A percentile compares a stretch with the other conserved stretches of the same genome.
These are phyloP conservation scores for Neuroterus valhalla DNA, from an alignment of 1,140 invertebrate species.

Conservation along the genomic window DNA sequence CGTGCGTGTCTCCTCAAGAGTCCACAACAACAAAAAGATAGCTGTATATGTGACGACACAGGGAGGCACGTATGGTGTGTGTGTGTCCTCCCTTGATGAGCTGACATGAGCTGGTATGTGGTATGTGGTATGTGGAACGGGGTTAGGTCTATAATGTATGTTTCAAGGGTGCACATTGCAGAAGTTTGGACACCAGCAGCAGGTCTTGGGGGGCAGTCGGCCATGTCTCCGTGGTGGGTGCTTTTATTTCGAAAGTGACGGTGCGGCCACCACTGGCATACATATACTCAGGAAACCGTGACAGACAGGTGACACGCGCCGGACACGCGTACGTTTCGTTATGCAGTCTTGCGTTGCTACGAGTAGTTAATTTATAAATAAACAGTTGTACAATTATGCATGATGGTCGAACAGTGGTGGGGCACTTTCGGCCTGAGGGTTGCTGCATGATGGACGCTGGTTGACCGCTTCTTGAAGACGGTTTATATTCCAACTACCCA, in stretches of 20 bases:
- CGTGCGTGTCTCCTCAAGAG: slow-evolving; percentile 44
- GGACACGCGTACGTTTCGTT: slow-evolving; percentile 58
- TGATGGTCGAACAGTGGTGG: slow-evolving; percentile 29
- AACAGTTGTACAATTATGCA: slow-evolving; percentile 60
- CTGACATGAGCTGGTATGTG: too few species aligned
- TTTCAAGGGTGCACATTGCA: slow-evolving; percentile 51
- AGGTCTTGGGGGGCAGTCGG: slow-evolving; percentile 68
- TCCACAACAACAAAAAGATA: not conserved
- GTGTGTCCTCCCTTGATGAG: too few species aligned
- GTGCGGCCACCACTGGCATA: slow-evolving; percentile 50
- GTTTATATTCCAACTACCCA: too few species aligned
- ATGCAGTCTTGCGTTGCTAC: slow-evolving; percentile 39
- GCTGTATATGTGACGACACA: too few species aligned
- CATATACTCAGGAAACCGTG: slow-evolving; percentile 65
- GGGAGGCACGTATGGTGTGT: too few species aligned
- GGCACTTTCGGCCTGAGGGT: not conserved
- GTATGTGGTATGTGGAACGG: too few species aligned
- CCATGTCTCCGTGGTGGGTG: slow-evolving; percentile 63
- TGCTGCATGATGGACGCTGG: not conserved
- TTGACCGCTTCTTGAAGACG: too few species aligned
- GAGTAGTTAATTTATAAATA: slow-evolving; percentile 60
- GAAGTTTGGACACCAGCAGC: slow-evolving; percentile 54
- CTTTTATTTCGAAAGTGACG: slow-evolving; percentile 61
- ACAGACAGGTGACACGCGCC: slow-evolving; percentile 74
- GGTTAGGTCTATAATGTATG: too few species aligned